Evolutionary conservation across 2,113 vertebrate species (phyloP).

Genomic region (Elanoides forficatus): DNA sequence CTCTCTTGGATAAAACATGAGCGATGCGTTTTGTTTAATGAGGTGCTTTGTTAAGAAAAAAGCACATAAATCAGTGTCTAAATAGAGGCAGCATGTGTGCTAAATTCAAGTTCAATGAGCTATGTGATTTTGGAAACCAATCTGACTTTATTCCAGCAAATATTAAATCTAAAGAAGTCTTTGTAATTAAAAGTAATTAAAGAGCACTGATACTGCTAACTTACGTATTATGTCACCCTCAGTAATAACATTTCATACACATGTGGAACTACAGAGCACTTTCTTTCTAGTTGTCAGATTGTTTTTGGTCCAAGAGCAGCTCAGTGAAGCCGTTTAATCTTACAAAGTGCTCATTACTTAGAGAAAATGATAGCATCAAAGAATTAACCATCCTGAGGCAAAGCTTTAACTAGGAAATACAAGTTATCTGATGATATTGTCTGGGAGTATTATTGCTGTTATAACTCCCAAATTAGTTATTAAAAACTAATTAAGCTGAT

Average conservation of each 20-base stretch:
- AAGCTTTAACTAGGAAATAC: neutral
- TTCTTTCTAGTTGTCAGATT: slow-evolving; percentile 21
- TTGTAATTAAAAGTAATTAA: slow-evolving; percentile 18
- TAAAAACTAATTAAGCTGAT: slow-evolving; percentile 27
- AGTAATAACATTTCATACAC: slow-evolving; percentile 10
- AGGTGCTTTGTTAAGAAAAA: slow-evolving; percentile 47
- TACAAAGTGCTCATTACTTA: slow-evolving; percentile 56
- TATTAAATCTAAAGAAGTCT: neutral
- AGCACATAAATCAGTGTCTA: slow-evolving; percentile 22
- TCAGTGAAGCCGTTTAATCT: slow-evolving; percentile 46
- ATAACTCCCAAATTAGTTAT: slow-evolving; percentile 31
- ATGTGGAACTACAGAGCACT: slow-evolving; percentile 25
- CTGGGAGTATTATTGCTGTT: slow-evolving; percentile 19
- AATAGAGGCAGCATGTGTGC: neutral
- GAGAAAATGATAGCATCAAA: slow-evolving; percentile 58
- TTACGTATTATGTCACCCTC: neutral
- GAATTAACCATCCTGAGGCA: slow-evolving; percentile 40
- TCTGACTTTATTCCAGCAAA: slow-evolving; percentile 40
- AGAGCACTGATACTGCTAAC: neutral
- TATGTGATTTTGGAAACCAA: neutral
- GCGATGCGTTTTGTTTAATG: slow-evolving; percentile 7
- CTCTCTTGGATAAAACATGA: neutral
- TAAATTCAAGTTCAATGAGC: slow-evolving; percentile 13
- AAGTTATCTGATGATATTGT: slow-evolving; percentile 4
- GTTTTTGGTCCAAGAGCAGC: slow-evolving; percentile 44